A percentile compares a stretch with the other conserved stretches of the same genome.
phyloP scores from a whole-genome alignment of 2,888 invertebrate species.

The Eupeodes latifasciatus region DNA sequence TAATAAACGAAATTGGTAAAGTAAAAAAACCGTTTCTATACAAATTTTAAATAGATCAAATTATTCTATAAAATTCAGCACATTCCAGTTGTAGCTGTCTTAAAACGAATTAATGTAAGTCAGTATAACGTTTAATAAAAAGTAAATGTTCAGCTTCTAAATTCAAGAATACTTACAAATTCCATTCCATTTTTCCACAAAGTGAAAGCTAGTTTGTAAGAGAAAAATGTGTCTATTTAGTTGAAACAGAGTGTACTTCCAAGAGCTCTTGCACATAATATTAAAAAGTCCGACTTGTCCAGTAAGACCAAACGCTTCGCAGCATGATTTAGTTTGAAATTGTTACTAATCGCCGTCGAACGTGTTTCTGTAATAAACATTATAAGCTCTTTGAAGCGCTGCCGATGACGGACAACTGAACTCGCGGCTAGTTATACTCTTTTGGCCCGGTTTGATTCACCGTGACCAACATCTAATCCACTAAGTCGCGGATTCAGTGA shows the following conservation, averaged over 20 bases:
- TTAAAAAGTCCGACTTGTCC: constrained; percentile 52
- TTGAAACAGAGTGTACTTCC: background rate
- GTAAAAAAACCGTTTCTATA: too few relatives aligned
- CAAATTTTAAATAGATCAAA: too few relatives aligned
- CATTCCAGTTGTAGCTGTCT: too few relatives aligned
- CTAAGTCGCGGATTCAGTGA: constrained; percentile 27
- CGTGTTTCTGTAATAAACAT: constrained; percentile 42
- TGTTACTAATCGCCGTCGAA: constrained; percentile 57
- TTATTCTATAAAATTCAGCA: too few relatives aligned
- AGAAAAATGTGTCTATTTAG: background rate
- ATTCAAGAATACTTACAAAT: too few relatives aligned
- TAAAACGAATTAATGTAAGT: too few relatives aligned
- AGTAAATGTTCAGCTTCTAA: too few relatives aligned
- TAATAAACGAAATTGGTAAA: too few relatives aligned
- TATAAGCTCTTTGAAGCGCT: constrained; percentile 9
- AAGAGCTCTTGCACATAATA: background rate
- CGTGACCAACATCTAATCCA: constrained; percentile 10
- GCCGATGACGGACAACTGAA: constrained; percentile 4
- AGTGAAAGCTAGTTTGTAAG: background rate
- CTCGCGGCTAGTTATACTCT: constrained; percentile 14
- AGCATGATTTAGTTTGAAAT: constrained; percentile 67
- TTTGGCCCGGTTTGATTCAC: constrained; percentile 28
- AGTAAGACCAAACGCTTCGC: constrained; percentile 58
- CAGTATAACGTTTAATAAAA: too few relatives aligned
- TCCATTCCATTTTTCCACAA: too few relatives aligned